A percentile compares a stretch with the other conserved stretches of the same genome.
phyloP scores from a whole-genome alignment of 1,140 invertebrate species.

The Lasioglossum albipes region DNA sequence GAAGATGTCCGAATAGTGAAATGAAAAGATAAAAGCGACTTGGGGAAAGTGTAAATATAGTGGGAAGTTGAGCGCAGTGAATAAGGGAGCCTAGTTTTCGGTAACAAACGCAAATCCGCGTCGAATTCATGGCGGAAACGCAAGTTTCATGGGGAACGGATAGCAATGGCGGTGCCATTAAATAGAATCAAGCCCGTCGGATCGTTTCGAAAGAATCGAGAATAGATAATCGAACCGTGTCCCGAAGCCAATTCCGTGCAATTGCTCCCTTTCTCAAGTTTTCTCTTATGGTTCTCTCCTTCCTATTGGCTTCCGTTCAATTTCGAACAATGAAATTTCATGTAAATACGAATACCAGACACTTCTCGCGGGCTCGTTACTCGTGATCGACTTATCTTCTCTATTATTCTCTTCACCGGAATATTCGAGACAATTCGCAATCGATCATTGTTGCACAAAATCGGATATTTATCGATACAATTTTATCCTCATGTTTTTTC shows the following conservation, averaged over 20 bases:
- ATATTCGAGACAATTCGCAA: not conserved
- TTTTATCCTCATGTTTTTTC: too few relatives aligned
- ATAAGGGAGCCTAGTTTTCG: conserved; percentile 61
- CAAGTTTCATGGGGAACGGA: conserved; percentile 44
- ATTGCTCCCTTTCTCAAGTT: not conserved
- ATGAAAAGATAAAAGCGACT: conserved; percentile 1
- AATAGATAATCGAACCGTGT: conserved; percentile 57
- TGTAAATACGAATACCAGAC: not conserved
- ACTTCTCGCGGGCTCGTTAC: not conserved
- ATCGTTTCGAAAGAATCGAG: conserved; percentile 60
- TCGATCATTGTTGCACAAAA: not conserved
- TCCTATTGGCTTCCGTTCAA: not conserved
- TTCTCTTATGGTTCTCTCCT: not conserved
- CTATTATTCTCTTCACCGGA: not conserved
- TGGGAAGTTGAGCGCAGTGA: conserved; percentile 46
- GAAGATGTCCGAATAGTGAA: too few relatives aligned
- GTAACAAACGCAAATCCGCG: conserved; percentile 65
- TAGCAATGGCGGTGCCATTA: conserved; percentile 53
- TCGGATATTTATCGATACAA: too few relatives aligned
- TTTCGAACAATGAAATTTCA: conserved; percentile 32
- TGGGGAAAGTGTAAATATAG: conserved; percentile 6
- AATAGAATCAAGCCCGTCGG: conserved; percentile 53
- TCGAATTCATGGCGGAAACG: conserved; percentile 50
- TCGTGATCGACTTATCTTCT: not conserved
- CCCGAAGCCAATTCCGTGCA: conserved; percentile 28